phyloP scores from a whole-genome alignment of 2,888 invertebrate species.

The Ischnura elegans region DNA sequence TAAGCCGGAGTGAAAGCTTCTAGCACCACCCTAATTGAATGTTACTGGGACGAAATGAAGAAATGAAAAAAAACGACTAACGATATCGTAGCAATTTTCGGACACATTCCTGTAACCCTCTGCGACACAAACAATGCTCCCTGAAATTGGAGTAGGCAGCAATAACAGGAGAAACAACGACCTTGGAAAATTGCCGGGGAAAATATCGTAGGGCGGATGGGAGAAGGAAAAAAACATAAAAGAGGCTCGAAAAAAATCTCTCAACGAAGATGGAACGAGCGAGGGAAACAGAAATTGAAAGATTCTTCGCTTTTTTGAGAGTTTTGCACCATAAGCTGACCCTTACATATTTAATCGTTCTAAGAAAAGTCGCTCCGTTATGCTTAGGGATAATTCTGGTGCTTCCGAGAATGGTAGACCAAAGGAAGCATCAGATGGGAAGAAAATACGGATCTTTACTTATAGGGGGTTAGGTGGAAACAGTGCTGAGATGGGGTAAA shows the following conservation, averaged over 20 bases:
- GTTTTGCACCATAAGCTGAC: not conserved
- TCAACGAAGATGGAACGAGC: not conserved
- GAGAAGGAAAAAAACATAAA: not conserved
- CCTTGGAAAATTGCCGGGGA: not conserved
- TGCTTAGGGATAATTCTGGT: not conserved
- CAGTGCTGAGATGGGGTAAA: not conserved
- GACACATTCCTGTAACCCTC: not conserved
- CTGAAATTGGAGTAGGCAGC: not conserved
- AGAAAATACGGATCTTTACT: not conserved
- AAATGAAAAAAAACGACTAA: not conserved
- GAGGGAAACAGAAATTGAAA: not conserved
- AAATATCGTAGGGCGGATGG: not conserved
- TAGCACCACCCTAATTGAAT: not conserved
- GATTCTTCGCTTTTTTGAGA: not conserved
- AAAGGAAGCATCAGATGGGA: not conserved
- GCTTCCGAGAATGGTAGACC: not conserved
- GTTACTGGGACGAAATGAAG: not conserved
- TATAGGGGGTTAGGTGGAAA: not conserved
- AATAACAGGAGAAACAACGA: not conserved
- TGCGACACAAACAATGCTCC: not conserved
- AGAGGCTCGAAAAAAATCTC: not conserved
- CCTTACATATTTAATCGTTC: conserved; percentile 4
- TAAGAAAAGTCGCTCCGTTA: not conserved
- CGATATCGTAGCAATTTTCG: not conserved
- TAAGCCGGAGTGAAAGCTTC: not conserved